A percentile compares a stretch with the other conserved stretches of the same genome.
These are phyloP conservation scores for Bergia puertoricense DNA, from an alignment of 92 coral and sea anemone species.

Conservation along the genomic window DNA sequence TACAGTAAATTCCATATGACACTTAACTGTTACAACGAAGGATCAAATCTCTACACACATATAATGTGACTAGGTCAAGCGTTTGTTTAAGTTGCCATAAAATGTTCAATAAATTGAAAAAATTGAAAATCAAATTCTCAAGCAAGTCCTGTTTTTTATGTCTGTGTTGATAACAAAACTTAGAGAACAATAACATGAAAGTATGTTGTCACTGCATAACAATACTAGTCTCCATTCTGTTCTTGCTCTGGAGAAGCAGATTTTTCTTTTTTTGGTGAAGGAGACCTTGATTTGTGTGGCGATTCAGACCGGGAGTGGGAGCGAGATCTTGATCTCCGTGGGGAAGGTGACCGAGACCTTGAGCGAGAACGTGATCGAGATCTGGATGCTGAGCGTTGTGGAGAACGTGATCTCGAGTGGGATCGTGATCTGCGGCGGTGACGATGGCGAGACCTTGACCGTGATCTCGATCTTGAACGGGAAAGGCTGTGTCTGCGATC, in stretches of 20 bases:
- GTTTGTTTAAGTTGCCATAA: not conserved
- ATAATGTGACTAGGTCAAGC: not conserved
- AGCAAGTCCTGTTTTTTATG: not conserved
- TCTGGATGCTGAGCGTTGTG: conserved; percentile 60
- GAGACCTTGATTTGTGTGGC: conserved; percentile 60
- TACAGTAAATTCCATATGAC: too few species aligned
- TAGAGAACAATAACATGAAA: not conserved
- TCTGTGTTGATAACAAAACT: not conserved
- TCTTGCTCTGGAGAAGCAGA: conserved; percentile 56
- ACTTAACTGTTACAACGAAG: too few species aligned
- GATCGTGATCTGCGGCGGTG: conserved; percentile 66
- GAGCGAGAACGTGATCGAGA: conserved; percentile 71
- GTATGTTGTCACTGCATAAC: not conserved
- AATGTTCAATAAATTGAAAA: too few species aligned
- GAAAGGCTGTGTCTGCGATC: conserved; percentile 27
- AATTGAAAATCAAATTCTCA: not conserved
- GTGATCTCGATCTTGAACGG: conserved; percentile 32
- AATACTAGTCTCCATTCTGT: conserved; percentile 41
- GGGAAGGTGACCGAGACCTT: conserved; percentile 66
- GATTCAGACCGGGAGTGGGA: conserved; percentile 66
- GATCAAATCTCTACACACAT: too few species aligned
- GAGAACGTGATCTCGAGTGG: conserved; percentile 73
- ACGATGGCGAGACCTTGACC: conserved; percentile 59
- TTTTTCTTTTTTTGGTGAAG: conserved; percentile 54
- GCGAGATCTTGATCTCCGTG: conserved; percentile 55